Evolutionary conservation across 1,140 invertebrate species (phyloP), one percentile per base, ranked within the genome.

Genomic region (Drosophila sproati): DNA sequence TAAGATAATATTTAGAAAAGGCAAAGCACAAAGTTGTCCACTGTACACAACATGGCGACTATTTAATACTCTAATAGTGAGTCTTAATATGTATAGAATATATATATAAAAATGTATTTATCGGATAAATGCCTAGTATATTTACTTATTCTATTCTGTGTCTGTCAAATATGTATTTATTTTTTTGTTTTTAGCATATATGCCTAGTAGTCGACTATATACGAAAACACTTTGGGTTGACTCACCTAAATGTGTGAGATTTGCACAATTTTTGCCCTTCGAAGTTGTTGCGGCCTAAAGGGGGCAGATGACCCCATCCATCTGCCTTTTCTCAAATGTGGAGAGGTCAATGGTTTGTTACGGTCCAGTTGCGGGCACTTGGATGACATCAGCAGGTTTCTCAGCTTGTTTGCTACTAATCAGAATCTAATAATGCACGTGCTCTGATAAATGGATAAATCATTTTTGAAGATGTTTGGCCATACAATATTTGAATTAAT

Each of bases 321-420:
- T 37, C 20, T 6, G 5, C 7, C 37, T 52, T 59, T 35, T 59
- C 32, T 20, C 20, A 20, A 32, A 2, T 59, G 31, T 52, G 29
- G 28, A 5, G 28, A 10, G 29, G 35, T 77, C 66, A 57, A 57
- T 66, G 59, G 50, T 39, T 63, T 70, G 67, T 82, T 73, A 73
- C 80, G 82, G 77, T 83, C 72, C 83, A 80, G 82, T 89, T 88
- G 62, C 77, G 52, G 61, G 67, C 28, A 68, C 52, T 51, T 35
- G 70, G 68, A 83, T 85, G 82, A 86, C 82, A 86, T 86, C 82
- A 85, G 82, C 82, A 69, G 39, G 37, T 31, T 31, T 55, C 8
- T 55, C 3, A 20, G 51, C 39, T 64, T 73, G 74, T 73, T 73
- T 55, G 57, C 70, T 51, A 51, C 57, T 77, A 67, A 73, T 77